These are phyloP conservation scores for Scrobipalpa atriplicella DNA, from an alignment of 2,888 invertebrate genomes.

Conservation along the genomic window DNA sequence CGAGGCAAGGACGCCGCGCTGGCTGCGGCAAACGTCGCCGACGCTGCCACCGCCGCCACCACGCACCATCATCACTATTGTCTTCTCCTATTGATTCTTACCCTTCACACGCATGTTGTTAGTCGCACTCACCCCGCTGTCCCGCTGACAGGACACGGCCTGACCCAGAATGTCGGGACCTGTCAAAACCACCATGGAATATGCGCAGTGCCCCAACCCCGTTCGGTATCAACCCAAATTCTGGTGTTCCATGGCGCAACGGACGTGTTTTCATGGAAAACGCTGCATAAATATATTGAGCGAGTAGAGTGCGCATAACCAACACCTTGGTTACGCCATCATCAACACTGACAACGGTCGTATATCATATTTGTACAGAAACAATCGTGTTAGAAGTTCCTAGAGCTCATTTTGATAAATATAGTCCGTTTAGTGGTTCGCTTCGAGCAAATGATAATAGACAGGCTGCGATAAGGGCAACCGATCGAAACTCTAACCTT, in stretches of 20 bases:
- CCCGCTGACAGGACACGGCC: conserved; percentile 16
- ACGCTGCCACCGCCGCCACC: conserved; percentile 45
- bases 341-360: conserved; percentile 20
- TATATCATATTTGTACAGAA: neutral
- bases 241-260: neutral
- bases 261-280: neutral
- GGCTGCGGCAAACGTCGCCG: conserved; percentile 70
- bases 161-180: conserved; percentile 24
- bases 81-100: conserved; percentile 14
- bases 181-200: conserved; percentile 25
- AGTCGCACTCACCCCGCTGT: neutral
- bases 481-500: conserved; percentile 28
- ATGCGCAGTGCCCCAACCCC: conserved; percentile 24
- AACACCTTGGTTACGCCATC: conserved; percentile 27
- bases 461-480: conserved; percentile 21
- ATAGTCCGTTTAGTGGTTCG: conserved; percentile 5
- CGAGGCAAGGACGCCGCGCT: conserved; percentile 78
- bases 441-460: conserved; percentile 19
- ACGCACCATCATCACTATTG: conserved; percentile 10
- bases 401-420: conserved; percentile 5
- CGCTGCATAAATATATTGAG: conserved; percentile 19
- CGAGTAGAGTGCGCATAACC: conserved; percentile 27
- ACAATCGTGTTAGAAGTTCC: neutral
- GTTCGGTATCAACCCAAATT: conserved; percentile 10
- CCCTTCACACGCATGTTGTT: conserved; percentile 22